Percentiles rank a stretch among this genome's conserved stretches.
Evolutionary conservation across 2,797 vertebrate species (phyloP).

Genomic region (Cyclopterus lumpus): DNA sequence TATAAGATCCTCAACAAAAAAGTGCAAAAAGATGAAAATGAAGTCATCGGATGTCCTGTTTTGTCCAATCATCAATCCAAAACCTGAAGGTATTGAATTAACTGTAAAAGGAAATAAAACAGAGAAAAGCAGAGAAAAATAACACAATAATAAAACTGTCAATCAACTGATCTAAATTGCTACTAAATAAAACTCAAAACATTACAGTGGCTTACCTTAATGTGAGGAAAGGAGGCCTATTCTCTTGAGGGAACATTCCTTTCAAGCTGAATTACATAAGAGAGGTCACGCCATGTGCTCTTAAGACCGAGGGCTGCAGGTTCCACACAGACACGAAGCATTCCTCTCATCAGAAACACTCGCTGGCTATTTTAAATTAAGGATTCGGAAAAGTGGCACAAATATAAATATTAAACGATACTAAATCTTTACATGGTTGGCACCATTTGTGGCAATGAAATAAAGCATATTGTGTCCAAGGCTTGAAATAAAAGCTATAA

Average conservation of each 20-base stretch:
- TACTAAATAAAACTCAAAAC: neutral
- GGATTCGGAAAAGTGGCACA: neutral
- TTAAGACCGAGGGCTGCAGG: constrained; percentile 6
- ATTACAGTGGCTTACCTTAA: neutral
- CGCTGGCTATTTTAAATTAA: neutral
- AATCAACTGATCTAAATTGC: neutral
- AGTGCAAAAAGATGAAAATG: neutral
- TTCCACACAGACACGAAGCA: constrained; percentile 33
- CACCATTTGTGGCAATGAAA: neutral
- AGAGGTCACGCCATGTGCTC: constrained; percentile 20
- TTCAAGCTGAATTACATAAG: constrained; percentile 33
- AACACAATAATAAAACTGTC: neutral
- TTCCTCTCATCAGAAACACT: constrained; percentile 8
- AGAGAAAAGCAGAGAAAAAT: neutral
- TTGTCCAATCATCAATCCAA: neutral
- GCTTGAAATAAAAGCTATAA: neutral
- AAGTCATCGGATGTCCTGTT: neutral
- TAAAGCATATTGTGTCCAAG: neutral
- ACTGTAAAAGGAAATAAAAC: neutral
- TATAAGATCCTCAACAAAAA: neutral
- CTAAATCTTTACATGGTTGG: neutral
- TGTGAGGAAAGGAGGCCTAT: neutral
- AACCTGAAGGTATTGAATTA: neutral
- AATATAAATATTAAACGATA: neutral
- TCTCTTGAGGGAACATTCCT: constrained; percentile 37